These are phyloP conservation scores for Magallana ariakensis DNA, from an alignment of 1,140 invertebrate species.

Conservation along the genomic window DNA sequence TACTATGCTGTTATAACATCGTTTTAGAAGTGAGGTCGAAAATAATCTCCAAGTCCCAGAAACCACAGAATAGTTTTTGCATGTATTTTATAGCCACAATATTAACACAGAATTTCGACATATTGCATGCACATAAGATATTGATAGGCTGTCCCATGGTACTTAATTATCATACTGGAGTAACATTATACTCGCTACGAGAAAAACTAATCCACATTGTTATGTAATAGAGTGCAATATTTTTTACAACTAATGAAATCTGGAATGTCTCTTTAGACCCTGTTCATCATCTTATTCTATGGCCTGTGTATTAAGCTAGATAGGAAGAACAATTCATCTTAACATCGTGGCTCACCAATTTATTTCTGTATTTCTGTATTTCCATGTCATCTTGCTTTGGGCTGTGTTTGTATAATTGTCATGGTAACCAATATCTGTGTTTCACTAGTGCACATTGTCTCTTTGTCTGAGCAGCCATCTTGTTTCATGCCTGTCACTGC, in stretches of 20 bases:
- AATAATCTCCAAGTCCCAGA: too few relatives aligned
- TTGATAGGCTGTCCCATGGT: not conserved
- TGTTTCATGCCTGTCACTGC: slow-evolving; percentile 8
- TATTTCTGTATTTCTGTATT: not conserved
- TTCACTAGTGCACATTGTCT: slow-evolving; percentile 35
- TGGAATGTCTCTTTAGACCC: not conserved
- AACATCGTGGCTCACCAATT: not conserved
- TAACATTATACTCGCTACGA: not conserved
- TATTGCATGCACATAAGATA: not conserved
- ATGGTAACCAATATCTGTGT: slow-evolving; percentile 20
- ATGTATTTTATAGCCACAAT: too few relatives aligned
- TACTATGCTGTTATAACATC: too few relatives aligned
- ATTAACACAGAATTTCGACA: not conserved
- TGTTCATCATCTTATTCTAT: not conserved
- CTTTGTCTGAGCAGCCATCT: slow-evolving; percentile 12
- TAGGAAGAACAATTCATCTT: not conserved
- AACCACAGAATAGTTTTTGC: too few relatives aligned
- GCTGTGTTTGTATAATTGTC: not conserved
- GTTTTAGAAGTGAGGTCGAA: too few relatives aligned
- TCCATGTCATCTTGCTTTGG: slow-evolving; percentile 1
- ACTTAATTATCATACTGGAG: not conserved
- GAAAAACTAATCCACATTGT: slow-evolving; percentile 6
- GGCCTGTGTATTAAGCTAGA: not conserved
- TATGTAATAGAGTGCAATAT: not conserved
- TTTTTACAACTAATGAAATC: not conserved